Evolutionary conservation across 2,113 vertebrate species (phyloP).

Genomic region (Toxotes chatareus): DNA sequence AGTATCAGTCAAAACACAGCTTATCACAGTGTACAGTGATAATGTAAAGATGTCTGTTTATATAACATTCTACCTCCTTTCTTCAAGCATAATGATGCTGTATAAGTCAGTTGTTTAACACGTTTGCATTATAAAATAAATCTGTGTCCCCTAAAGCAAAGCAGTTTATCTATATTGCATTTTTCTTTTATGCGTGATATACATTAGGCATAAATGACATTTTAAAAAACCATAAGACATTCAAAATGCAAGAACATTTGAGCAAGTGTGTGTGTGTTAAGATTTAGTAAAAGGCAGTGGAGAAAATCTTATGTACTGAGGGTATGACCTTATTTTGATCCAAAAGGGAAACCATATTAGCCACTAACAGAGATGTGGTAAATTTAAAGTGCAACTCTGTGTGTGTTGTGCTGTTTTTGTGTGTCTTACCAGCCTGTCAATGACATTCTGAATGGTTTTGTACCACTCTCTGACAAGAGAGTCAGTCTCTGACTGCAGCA

Average conservation of each 20-base stretch:
- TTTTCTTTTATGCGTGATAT: not conserved
- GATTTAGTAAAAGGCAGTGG: too few species aligned
- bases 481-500: slow-evolving; percentile 92
- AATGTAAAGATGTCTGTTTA: too few species aligned
- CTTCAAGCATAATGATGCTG: too few species aligned
- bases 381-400: not conserved
- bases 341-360: not conserved
- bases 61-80: too few species aligned
- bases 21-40: too few species aligned
- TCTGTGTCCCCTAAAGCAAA: too few species aligned
- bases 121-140: too few species aligned
- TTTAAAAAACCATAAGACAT: not conserved
- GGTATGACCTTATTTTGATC: not conserved
- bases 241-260: too few species aligned
- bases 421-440: slow-evolving; percentile 88
- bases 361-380: slow-evolving; percentile 9
- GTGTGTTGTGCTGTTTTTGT: slow-evolving; percentile 9
- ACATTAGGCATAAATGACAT: not conserved
- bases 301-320: not conserved
- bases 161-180: too few species aligned
- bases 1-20: too few species aligned
- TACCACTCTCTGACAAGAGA: slow-evolving; percentile 90
- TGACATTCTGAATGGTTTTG: slow-evolving; percentile 86
- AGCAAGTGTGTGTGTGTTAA: not conserved
- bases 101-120: too few species aligned